Evolutionary conservation across 2,113 vertebrate species (phyloP).

Genomic region (Semicossyphus pulcher): DNA sequence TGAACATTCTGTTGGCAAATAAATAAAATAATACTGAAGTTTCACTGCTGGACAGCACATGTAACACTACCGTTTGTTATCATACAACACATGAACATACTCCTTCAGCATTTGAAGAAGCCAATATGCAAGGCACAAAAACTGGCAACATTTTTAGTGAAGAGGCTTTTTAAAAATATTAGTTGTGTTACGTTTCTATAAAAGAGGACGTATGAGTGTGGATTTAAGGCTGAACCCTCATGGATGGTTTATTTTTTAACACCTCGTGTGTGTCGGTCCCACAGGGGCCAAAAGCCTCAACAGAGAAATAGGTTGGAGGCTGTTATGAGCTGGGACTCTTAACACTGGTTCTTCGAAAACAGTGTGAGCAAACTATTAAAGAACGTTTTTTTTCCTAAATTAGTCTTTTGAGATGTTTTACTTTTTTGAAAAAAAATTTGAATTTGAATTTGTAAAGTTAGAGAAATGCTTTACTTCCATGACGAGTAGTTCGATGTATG

Average conservation of each 20-base stretch:
- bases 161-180: slow-evolving; percentile 46
- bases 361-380: not conserved
- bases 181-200: slow-evolving; percentile 13
- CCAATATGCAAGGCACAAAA: slow-evolving; percentile 72
- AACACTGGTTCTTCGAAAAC: not conserved
- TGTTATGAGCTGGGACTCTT: not conserved
- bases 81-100: slow-evolving; percentile 47
- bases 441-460: no score
- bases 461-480: no score
- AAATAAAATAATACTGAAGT: slow-evolving; percentile 60
- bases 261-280: slow-evolving; percentile 8
- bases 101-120: slow-evolving; percentile 56
- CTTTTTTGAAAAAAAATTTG: no score
- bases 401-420: no score
- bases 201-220: slow-evolving; percentile 25
- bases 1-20: slow-evolving; percentile 64
- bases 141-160: slow-evolving; percentile 40
- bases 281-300: slow-evolving; percentile 17
- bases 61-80: slow-evolving; percentile 28
- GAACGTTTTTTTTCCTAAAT: not conserved
- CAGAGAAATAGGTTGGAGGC: not conserved
- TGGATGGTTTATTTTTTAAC: slow-evolving; percentile 8
- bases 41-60: slow-evolving; percentile 28
- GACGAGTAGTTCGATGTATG: not conserved
- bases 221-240: slow-evolving; percentile 15